phyloP scores from a whole-genome alignment of 2,113 vertebrate genomes.

The Nestor notabilis region DNA sequence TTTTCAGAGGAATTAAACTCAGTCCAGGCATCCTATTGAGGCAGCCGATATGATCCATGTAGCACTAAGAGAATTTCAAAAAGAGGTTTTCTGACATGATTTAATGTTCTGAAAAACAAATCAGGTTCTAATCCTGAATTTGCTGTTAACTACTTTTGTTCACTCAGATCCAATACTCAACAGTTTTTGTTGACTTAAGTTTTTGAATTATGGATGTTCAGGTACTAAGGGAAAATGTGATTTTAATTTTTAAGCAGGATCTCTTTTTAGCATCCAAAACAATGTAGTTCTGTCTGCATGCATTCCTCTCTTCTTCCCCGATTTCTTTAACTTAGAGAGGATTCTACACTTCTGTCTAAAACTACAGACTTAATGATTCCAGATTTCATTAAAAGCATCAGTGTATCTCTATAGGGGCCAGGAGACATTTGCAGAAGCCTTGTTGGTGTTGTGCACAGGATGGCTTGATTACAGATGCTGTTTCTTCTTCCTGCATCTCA shows the following conservation, averaged over 20 bases:
- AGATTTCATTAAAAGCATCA: not conserved
- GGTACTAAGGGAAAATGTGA: not conserved
- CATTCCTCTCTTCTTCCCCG: not conserved
- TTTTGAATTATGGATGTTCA: not conserved
- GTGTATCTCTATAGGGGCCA: not conserved
- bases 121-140: not conserved
- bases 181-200: not conserved
- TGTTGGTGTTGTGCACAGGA: not conserved
- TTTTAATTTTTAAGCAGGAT: not conserved
- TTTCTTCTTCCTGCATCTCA: not conserved
- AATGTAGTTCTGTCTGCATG: not conserved
- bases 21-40: conserved; percentile 24
- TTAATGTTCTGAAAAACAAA: not conserved
- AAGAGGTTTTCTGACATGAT: not conserved
- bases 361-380: not conserved
- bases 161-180: not conserved
- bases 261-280: not conserved
- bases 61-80: not conserved
- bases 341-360: not conserved
- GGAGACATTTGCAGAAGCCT: not conserved
- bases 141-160: not conserved
- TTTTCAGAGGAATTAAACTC: conserved; percentile 13
- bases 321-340: not conserved
- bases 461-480: not conserved
- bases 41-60: not conserved